These are phyloP conservation scores for Drosophila parthenogenetica DNA, from an alignment of 2,888 invertebrate species.

Conservation along the genomic window DNA sequence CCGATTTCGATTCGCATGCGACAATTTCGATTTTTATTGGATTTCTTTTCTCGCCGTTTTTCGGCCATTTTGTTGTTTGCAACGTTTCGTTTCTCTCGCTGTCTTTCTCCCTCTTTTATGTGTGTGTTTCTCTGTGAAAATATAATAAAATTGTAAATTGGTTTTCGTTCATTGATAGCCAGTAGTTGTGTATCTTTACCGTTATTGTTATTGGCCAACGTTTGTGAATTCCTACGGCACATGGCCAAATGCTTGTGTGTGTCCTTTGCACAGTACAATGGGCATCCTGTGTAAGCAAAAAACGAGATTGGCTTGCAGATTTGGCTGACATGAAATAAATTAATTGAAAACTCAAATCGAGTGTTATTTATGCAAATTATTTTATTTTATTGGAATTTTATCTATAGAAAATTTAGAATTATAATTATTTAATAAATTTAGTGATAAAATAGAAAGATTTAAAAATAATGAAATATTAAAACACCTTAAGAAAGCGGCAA, in stretches of 20 bases:
- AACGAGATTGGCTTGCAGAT: constrained; percentile 43
- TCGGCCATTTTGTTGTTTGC: constrained; percentile 57
- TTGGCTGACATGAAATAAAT: constrained; percentile 65
- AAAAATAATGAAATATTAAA: too few relatives aligned
- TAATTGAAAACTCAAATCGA: constrained; percentile 71
- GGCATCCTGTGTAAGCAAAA: constrained; percentile 52
- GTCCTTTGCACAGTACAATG: constrained; percentile 25
- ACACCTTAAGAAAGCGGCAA: too few relatives aligned
- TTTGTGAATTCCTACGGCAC: constrained; percentile 41
- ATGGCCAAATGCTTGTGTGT: constrained; percentile 23
- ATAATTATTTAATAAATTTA: too few relatives aligned
- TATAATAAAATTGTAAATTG: constrained; percentile 80
- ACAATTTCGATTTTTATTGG: constrained; percentile 81
- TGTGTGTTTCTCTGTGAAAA: constrained; percentile 56
- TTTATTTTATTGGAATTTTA: neutral
- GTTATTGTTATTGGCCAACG: constrained; percentile 76
- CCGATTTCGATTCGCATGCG: constrained; percentile 71
- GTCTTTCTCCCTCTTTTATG: constrained; percentile 12
- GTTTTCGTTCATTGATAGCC: constrained; percentile 72
- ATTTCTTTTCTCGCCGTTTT: constrained; percentile 53
- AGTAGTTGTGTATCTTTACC: constrained; percentile 67
- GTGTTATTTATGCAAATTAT: constrained; percentile 56
- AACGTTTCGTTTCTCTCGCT: constrained; percentile 29
- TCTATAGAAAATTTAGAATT: too few relatives aligned
- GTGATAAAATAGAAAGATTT: too few relatives aligned